These are phyloP conservation scores for Macquaria ambigua DNA, from an alignment of 2,113 vertebrate genomes.

Conservation along the genomic window DNA sequence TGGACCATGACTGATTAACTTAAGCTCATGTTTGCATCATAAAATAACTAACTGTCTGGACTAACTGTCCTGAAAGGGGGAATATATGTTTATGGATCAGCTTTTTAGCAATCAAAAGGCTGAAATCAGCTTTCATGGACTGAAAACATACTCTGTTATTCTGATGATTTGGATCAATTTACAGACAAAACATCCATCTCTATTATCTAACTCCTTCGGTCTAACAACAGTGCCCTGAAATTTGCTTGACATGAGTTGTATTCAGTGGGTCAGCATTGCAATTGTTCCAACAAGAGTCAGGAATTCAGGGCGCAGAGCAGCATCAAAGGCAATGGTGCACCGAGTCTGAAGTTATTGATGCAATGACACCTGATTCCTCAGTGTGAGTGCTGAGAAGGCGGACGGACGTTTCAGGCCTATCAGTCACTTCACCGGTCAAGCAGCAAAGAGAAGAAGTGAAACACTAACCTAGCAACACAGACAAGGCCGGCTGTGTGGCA, in stretches of 20 bases:
- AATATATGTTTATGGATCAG: not conserved
- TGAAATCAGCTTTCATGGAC: not conserved
- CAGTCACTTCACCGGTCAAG: slow-evolving; percentile 47
- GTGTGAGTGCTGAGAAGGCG: slow-evolving; percentile 33
- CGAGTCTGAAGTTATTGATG: slow-evolving; percentile 7
- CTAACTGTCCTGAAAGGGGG: not conserved
- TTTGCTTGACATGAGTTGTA: not conserved
- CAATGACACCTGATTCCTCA: slow-evolving; percentile 54
- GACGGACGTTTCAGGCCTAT: slow-evolving; percentile 34
- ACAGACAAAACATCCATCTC: not conserved
- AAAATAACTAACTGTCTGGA: no score
- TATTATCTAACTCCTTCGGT: not conserved
- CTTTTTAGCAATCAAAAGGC: not conserved
- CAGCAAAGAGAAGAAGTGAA: slow-evolving; percentile 54
- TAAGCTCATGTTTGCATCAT: not conserved
- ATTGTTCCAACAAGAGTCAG: not conserved
- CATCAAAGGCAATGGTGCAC: not conserved
- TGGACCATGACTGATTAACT: not conserved
- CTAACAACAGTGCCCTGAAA: not conserved
- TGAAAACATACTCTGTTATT: not conserved
- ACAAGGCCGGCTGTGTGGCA: not conserved
- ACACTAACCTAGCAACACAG: slow-evolving; percentile 30
- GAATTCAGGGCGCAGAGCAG: not conserved
- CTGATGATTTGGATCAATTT: not conserved
- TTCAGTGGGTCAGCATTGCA: not conserved